phyloP scores from a whole-genome alignment of 2,113 vertebrate genomes.

The Urocitellus parryii region DNA sequence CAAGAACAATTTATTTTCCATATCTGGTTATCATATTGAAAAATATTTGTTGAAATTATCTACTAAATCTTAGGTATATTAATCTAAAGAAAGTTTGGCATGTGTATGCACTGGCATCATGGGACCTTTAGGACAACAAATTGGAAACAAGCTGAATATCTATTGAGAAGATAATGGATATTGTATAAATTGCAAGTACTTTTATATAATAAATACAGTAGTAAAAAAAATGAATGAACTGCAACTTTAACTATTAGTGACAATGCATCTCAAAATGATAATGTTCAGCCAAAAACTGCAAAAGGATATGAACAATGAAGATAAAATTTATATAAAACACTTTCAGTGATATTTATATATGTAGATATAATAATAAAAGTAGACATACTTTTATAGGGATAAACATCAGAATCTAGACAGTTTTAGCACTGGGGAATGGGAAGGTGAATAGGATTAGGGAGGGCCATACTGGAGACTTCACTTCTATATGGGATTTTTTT shows the following conservation, averaged over 20 bases:
- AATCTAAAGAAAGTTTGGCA: slow-evolving; percentile 5
- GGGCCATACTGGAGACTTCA: not conserved
- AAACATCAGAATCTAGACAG: slow-evolving; percentile 34
- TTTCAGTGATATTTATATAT: not conserved
- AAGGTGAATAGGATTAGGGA: not conserved
- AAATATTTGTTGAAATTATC: not conserved
- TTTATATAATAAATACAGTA: not conserved
- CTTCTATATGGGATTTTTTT: not conserved
- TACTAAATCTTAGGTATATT: slow-evolving; percentile 31
- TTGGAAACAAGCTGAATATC: not conserved
- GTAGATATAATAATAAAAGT: not conserved
- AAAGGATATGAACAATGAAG: not conserved
- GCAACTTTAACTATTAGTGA: not conserved
- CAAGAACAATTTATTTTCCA: slow-evolving; percentile 41
- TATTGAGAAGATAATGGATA: not conserved
- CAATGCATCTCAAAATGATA: slow-evolving; percentile 3
- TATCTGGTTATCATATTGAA: not conserved
- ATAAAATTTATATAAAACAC: slow-evolving; percentile 21
- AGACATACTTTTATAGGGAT: not conserved
- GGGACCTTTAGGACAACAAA: slow-evolving; percentile 37
- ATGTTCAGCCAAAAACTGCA: not conserved
- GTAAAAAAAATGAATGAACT: slow-evolving; percentile 7
- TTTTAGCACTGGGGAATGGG: not conserved
- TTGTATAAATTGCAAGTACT: not conserved
- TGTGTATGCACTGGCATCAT: not conserved